Percentiles rank a stretch among this genome's conserved stretches.
Evolutionary conservation across 2,113 vertebrate species (phyloP).

Genomic region (Lasiurus borealis): DNA sequence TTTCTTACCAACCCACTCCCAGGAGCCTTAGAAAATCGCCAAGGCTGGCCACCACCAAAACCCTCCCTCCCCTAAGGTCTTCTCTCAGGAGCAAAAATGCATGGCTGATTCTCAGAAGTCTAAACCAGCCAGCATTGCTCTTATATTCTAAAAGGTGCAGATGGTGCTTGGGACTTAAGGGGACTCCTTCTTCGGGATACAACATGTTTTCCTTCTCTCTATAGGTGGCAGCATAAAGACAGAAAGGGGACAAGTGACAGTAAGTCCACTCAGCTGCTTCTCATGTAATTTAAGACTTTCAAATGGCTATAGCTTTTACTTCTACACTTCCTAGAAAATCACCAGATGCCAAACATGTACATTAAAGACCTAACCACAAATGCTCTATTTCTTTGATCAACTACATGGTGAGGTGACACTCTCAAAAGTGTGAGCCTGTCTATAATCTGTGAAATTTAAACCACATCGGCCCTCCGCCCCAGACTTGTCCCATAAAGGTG

Average conservation of each 20-base stretch:
- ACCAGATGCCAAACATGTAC: background rate
- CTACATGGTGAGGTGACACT: background rate
- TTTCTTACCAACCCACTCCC: background rate
- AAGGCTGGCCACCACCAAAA: rapidly evolving
- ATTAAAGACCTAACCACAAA: conserved; percentile 47
- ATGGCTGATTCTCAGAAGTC: rapidly evolving
- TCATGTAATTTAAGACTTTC: conserved; percentile 55
- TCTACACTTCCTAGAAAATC: conserved; percentile 63
- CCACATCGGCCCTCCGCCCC: too few relatives aligned
- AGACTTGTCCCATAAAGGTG: background rate
- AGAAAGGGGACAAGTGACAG: conserved; percentile 80
- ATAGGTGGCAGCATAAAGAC: conserved; percentile 82
- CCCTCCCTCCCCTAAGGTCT: background rate
- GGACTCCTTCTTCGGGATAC: background rate
- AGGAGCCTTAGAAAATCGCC: background rate
- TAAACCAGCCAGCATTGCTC: background rate
- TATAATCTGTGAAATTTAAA: background rate
- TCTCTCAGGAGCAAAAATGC: background rate
- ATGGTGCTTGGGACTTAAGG: background rate
- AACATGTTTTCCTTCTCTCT: conserved; percentile 79
- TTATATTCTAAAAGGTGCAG: background rate
- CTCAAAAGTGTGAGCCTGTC: background rate
- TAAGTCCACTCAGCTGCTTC: conserved; percentile 40
- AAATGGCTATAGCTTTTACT: conserved; percentile 53
- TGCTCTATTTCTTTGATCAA: background rate